These are phyloP conservation scores for Aphidoletes aphidimyza DNA, from an alignment of 2,888 invertebrate species.

Conservation along the genomic window DNA sequence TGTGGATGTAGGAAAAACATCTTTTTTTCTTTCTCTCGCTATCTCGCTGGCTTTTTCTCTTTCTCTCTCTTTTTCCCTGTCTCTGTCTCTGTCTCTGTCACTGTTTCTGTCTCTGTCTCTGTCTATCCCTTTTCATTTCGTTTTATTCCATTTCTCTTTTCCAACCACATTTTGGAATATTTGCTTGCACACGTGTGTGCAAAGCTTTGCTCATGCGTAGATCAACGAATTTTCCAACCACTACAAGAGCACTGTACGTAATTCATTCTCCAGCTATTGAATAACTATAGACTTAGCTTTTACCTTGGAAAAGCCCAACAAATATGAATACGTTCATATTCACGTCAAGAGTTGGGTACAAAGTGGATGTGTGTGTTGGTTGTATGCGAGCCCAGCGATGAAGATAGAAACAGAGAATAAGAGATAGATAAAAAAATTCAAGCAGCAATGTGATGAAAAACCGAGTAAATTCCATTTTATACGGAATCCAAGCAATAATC, in stretches of 20 bases:
- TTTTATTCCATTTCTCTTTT: not conserved
- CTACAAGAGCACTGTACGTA: not conserved
- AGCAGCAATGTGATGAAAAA: conserved; percentile 18
- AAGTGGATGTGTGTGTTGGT: not conserved
- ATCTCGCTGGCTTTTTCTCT: no score
- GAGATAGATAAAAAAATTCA: not conserved
- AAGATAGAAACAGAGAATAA: no score
- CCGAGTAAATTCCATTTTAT: not conserved
- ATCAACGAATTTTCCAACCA: not conserved
- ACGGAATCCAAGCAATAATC: conserved; percentile 12
- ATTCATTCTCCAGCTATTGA: not conserved
- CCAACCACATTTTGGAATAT: no score
- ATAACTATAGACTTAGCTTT: not conserved
- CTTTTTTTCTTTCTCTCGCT: no score
- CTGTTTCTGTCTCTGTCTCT: no score
- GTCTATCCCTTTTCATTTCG: not conserved
- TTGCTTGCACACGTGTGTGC: not conserved
- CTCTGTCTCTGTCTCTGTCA: no score
- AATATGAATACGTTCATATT: not conserved
- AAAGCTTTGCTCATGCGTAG: not conserved
- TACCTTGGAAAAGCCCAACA: conserved; percentile 26
- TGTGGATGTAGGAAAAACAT: no score
- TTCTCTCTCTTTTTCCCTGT: no score
- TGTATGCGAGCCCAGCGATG: not conserved
- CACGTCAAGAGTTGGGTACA: no score